Base-by-base conservation (phyloP, 2,797 vertebrate genomes). In the Phataginus tetradactyla region DNA sequence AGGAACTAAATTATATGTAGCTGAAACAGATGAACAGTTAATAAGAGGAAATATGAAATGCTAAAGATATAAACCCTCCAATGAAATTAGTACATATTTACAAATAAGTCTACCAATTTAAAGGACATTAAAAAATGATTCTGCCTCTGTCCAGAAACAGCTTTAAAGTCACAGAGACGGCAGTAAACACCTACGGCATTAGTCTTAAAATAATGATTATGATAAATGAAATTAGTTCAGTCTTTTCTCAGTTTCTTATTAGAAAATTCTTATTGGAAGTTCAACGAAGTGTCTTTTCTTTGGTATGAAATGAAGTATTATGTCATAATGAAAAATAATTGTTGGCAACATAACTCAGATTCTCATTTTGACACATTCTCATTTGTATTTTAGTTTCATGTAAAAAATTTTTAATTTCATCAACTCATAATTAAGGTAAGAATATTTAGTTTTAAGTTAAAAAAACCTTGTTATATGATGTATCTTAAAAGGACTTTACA, bases 321-420 rank as follows among this genome's bases (percentile, higher is more conserved):
- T 21, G 18, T n/a, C 7, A 93, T 86, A 95, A 92, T 66, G 20
- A 89, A 61, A 94, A 86, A 69, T 42, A 80, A 71, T 8, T 71
- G 13, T 69, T 64, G 57, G 49, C 10, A 95, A 61, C 9, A 90
- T 55, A 86, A 68, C 9, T 66, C 42, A 87, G 69, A 95, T 87
- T 74, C 74, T 86, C 51, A 34, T 69, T 78, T 51, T 49, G 39
- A 64, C 4, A 80, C 12, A 66, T 88, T 89, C 34, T 95, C 42
- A 92, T 55, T 80, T 42, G 79, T 61, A 80, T 71, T 96, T 91
- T 64, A 79, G 27, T 86, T 80, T 92, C 59, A 77, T 39, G 79
- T 57, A 92, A 95, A 95, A 45, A 86, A 80, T 81, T 71, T 83
- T 93, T 93, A 80, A 81, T 72, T 93, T 78, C n/a, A 61, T 45